phyloP scores from a whole-genome alignment of 2,888 invertebrate genomes.

The Hyposoter dolosus region DNA sequence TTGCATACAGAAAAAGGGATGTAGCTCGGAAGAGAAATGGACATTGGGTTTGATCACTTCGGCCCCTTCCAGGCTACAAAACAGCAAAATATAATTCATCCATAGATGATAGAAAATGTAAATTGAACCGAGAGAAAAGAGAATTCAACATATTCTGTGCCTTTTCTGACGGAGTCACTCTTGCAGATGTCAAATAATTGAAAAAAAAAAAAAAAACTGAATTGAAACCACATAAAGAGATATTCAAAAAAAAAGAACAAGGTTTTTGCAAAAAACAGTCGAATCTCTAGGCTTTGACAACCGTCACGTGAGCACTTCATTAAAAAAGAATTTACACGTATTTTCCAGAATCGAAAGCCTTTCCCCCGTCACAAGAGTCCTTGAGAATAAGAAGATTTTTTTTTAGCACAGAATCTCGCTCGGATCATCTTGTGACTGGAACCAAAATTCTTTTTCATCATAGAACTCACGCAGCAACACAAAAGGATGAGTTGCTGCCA shows the following conservation, averaged over 20 bases:
- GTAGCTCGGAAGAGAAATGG: slow-evolving; percentile 14
- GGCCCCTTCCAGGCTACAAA: slow-evolving; percentile 8
- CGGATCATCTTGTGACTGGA: slow-evolving; percentile 17
- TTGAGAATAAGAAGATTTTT: neutral
- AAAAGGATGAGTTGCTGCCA: slow-evolving; percentile 39
- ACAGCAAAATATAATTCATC: slow-evolving; percentile 47
- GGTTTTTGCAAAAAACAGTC: neutral
- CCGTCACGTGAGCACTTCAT: neutral
- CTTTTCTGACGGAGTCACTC: no score
- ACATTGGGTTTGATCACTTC: slow-evolving; percentile 44
- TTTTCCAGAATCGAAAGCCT: neutral
- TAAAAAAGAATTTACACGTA: neutral
- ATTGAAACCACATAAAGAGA: neutral
- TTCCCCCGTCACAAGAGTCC: neutral
- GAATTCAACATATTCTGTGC: neutral
- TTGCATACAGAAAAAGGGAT: slow-evolving; percentile 9
- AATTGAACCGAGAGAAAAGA: slow-evolving; percentile 22
- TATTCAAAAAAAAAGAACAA: neutral
- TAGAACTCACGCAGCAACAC: neutral
- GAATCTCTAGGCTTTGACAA: neutral
- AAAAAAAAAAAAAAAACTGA: neutral
- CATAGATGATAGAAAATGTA: slow-evolving; percentile 45
- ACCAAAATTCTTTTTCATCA: slow-evolving; percentile 32
- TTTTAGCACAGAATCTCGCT: neutral
- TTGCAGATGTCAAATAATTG: neutral